Base-by-base conservation (phyloP, 1,140 invertebrate genomes). In the Pachyrhynchus sulphureomaculatus region DNA sequence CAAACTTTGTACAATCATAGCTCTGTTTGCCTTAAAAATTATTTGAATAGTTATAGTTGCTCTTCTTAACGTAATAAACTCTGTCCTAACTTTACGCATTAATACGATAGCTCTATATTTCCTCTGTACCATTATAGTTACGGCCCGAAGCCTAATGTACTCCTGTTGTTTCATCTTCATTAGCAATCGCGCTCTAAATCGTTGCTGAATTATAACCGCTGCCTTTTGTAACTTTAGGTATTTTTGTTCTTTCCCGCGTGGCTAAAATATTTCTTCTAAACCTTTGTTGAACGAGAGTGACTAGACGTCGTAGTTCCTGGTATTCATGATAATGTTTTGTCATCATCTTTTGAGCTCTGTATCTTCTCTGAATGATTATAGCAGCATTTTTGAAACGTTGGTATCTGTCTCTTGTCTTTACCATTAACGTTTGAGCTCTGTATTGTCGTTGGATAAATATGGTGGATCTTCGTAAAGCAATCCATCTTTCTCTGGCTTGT, bases 61-160 rank as follows among this genome's bases (percentile, higher is more conserved):
- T 68, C 42, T 62, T 69, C 60, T 77, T 2, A 75, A 24, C 15
- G 44, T 58, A 18, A 75, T 21, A 66, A 73, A 82, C 13, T 69
- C 10, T 15, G 48, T 26, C 29, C 74, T 72, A 17, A 66, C 62
- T 39, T 58, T 57, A 72, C 73, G 72, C 68, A 69, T 70, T 53
- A 67, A 6, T 62, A 69, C 12, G 33, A 70, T 64, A 17, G 77
- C 76, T 67, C 72, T 74, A 70, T 77, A 83, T 63, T 75, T 76
- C 2, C 21, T 66, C 62, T 71, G 71, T 5, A 73, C 49, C 4
- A 62, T 9, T n/a, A 72, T 44, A 34, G 56, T 67, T 18, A 62
- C 26, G 9, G 42, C 29, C 53, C 45, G 62, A 1, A 64, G 8
- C 39, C 58, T 66, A 4, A 71, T 67, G 24, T 52, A 68, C 3